A percentile compares a stretch with the other conserved stretches of the same genome.
Conservation (phyloP, 2,888 invertebrate species). For the Julus scanicus region DNA sequence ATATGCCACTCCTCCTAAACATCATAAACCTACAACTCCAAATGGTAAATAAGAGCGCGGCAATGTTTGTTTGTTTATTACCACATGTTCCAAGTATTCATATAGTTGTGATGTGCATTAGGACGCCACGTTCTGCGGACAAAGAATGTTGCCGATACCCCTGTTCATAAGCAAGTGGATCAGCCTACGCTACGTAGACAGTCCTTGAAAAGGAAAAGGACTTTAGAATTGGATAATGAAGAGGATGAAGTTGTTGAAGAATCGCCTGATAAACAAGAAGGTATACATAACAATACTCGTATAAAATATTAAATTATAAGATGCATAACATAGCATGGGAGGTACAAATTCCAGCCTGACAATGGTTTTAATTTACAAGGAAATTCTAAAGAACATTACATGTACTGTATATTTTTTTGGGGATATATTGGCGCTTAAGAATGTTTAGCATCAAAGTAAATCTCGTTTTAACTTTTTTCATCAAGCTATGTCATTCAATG, state of each 20-base stretch:
- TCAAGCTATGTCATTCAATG: too few species aligned
- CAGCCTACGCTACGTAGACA: constrained; percentile 29
- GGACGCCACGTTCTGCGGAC: constrained; percentile 55
- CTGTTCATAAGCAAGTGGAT: constrained; percentile 55
- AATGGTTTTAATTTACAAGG: neutral
- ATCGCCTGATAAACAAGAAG: constrained; percentile 52
- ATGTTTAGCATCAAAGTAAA: neutral
- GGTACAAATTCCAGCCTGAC: too few species aligned
- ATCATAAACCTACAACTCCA: constrained; percentile 48
- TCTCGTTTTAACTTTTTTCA: neutral
- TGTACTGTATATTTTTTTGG: neutral
- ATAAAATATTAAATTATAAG: neutral
- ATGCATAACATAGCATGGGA: too few species aligned
- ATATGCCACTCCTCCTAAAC: constrained; percentile 43
- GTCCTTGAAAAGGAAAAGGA: constrained; percentile 40
- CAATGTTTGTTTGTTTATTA: neutral
- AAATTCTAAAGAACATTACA: too few species aligned
- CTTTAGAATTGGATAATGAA: neutral
- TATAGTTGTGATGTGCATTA: neutral
- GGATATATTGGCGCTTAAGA: neutral
- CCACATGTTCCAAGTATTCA: neutral
- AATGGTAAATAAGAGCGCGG: constrained; percentile 25
- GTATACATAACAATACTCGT: neutral
- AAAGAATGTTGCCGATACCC: constrained; percentile 53
- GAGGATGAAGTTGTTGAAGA: constrained; percentile 50